Evolutionary conservation across 2,113 vertebrate species (phyloP), one percentile per base, ranked within the genome.

Genomic region (Chaetodon auriga): DNA sequence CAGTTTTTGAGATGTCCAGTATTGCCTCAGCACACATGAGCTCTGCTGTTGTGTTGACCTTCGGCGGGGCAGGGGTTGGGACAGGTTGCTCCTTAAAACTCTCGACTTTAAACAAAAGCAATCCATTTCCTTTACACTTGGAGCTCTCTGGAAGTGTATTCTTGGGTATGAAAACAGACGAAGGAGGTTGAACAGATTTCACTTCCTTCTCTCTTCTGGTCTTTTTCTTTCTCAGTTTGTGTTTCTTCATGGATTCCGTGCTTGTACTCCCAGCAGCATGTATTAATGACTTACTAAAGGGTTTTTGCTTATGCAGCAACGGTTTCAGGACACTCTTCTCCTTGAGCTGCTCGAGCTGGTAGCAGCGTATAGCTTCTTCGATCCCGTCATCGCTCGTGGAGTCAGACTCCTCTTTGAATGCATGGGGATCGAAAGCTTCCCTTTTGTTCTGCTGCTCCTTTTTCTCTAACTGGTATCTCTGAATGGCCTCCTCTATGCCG

Each of bases 11-110:
- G 87, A 99, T 99, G 95, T 99, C 98, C 75, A 99, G 94, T 87
- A 99, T 99, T 0, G 98, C 98, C 92, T 99, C 97, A 0, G 98
- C 98, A 15, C 98, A 98, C 97, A 99, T 97, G 30, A 99, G 95
- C 80, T 99, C 98, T 0, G 97, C 95, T 0, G 97, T 95, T 0
- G 97, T 96, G 76, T 97, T 98, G 0, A 93, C 97, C 30, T 95
- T 96, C 87, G 95, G 3, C 60, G 84, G 87, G 21, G 86, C 55
- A 30, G 88, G 73, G 13, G 78, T 46, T 10, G 87, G 73, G n/a
- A 76, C 38, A 13, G 75, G 72, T 18, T 74, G 90, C 73, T 91
- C 90, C 6, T 79, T 82, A 9, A 80, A 73, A 68, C 58, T 14
- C 51, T 93, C 87, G 23, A 76, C 66, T 90, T 88, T 86, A n/a